These are phyloP conservation scores for Pygmarrhopalites habei DNA, from an alignment of 1,140 invertebrate genomes.

Conservation along the genomic window DNA sequence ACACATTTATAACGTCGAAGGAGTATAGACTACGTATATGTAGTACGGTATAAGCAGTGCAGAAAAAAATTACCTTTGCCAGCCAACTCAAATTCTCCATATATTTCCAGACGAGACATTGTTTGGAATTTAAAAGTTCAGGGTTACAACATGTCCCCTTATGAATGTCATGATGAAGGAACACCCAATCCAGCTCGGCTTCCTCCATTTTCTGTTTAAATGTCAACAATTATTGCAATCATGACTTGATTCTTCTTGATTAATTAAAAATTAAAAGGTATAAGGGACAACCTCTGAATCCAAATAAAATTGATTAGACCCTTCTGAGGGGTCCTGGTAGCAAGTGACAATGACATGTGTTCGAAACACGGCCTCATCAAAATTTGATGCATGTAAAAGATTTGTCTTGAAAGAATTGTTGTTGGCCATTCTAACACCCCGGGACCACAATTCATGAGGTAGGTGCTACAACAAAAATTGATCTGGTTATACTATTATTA, in stretches of 20 bases:
- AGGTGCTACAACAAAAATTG: no score
- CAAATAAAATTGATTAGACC: background rate
- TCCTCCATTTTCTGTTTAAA: slow-evolving; percentile 29
- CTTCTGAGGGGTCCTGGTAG: no score
- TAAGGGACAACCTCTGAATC: slow-evolving; percentile 1
- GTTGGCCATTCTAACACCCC: no score
- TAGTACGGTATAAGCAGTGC: no score
- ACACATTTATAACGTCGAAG: no score
- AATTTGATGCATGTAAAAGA: background rate
- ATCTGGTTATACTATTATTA: no score
- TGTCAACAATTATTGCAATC: background rate
- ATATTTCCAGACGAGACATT: slow-evolving; percentile 19
- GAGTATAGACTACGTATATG: no score
- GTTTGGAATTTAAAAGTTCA: slow-evolving; percentile 19
- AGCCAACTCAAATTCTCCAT: slow-evolving; percentile 23
- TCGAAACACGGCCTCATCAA: slow-evolving; percentile 21
- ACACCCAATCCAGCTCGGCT: slow-evolving; percentile 27
- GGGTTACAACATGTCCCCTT: slow-evolving; percentile 4
- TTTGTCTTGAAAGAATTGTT: no score
- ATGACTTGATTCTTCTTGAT: background rate
- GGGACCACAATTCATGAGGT: no score
- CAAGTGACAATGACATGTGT: slow-evolving; percentile 14
- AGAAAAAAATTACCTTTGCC: background rate
- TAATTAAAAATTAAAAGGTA: background rate
- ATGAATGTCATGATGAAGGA: slow-evolving; percentile 24